Base-by-base conservation (phyloP, 2,888 invertebrate species). In the Sepiola atlantica region DNA sequence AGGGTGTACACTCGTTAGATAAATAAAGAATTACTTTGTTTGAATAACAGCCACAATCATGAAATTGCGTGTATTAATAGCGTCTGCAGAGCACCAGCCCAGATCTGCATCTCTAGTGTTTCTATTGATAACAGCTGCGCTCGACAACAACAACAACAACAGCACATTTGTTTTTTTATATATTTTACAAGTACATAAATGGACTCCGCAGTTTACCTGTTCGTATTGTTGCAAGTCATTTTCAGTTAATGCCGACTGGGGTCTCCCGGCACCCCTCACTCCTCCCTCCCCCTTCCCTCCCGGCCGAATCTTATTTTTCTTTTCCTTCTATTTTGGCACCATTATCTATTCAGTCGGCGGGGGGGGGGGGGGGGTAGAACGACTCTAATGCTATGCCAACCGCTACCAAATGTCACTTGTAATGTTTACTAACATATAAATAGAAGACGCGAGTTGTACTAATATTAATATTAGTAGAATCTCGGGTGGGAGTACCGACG, bases 141-240 rank as follows among this genome's bases (percentile, higher is more conserved):
- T 28, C 24, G 16, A 77, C n/a, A 77, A n/a, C n/a, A 77, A 32
- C 3, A 77, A 77, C 16, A 61, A 28, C 28, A 61, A 28, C 24
- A 77, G 77, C n/a, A 10, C 16, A 32, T 77, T 77, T 77, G n/a
- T n/a, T 77, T 77, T n/a, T 14, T n/a, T 2, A 77, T 77, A 32
- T n/a, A 77, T 77, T 77, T 77, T 77, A 77, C n/a, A 77, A 77
- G 77, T 77, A 77, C n/a, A 18, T 77, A 77, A 77, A 77, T 77
- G 77, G 77, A 32, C n/a, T 77, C n/a, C 0, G n/a, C n/a, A 77
- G 77, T n/a, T 14, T n/a, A 77, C n/a, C 14, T 77, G n/a, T 2
- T 45, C n/a, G n/a, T 77, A n/a, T n/a, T 77, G 77, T 77, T 14
- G 16, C n/a, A 32, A 77, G 61, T 61, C 28, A 10, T 24, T 61